Percentiles rank a stretch among this genome's conserved stretches.
Conservation (phyloP, 2,888 invertebrate genomes). For the Cataglyphis albicans region DNA sequence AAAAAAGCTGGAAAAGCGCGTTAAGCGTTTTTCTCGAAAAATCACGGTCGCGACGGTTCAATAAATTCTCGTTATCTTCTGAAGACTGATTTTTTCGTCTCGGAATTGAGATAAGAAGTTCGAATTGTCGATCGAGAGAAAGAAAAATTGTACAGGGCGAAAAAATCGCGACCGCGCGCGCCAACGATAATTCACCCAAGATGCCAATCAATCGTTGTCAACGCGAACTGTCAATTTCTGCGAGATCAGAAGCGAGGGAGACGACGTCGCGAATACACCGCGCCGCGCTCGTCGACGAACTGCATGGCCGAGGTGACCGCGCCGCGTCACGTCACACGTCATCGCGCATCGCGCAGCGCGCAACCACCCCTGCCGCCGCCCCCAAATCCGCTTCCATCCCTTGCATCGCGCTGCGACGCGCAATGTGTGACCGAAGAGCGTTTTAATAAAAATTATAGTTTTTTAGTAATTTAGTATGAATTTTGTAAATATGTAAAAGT, state of each 20-base stretch:
- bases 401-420: neutral
- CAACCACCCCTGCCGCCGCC: conserved; percentile 55
- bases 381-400: conserved; percentile 7
- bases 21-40: neutral
- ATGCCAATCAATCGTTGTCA: neutral
- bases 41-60: conserved; percentile 6
- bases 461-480: neutral
- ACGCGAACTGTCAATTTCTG: neutral
- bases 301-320: conserved; percentile 73
- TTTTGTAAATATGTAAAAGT: neutral
- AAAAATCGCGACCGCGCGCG: neutral
- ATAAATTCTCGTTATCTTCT: neutral
- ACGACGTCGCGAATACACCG: conserved; percentile 53
- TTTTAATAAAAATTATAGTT: conserved; percentile 1
- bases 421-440: neutral
- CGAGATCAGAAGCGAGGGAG: neutral
- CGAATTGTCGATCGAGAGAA: neutral
- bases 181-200: neutral
- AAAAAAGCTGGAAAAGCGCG: neutral
- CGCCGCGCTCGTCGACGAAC: conserved; percentile 79
- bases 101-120: neutral
- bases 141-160: neutral
- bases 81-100: neutral
- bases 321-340: conserved; percentile 48
- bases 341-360: conserved; percentile 29